phyloP scores from a whole-genome alignment of 2,797 vertebrate species.

The Dendrocincla tyrannina region DNA sequence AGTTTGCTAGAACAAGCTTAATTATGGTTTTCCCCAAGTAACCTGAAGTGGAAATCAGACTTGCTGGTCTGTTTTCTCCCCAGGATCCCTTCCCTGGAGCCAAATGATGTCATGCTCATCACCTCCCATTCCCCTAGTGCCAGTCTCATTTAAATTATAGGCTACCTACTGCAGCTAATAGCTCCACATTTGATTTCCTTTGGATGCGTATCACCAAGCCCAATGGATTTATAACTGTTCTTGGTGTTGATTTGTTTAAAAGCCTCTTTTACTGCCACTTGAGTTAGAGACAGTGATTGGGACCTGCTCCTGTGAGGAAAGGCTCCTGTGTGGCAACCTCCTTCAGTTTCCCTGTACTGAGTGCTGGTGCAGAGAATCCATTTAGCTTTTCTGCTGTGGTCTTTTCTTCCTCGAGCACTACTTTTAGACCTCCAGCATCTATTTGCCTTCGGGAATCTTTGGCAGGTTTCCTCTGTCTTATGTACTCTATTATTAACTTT shows the following conservation, averaged over 20 bases:
- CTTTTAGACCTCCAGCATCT: slow-evolving; percentile 20
- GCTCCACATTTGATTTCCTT: background rate
- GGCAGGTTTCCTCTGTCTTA: slow-evolving; percentile 24
- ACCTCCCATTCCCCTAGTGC: background rate
- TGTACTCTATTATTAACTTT: slow-evolving; percentile 31
- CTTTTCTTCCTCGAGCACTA: slow-evolving; percentile 7
- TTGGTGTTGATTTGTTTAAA: slow-evolving; percentile 1
- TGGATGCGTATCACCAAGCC: background rate
- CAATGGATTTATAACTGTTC: background rate
- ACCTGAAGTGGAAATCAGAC: background rate
- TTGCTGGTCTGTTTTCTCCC: background rate
- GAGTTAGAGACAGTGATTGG: background rate
- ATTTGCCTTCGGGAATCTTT: slow-evolving; percentile 26
- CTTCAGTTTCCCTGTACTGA: background rate
- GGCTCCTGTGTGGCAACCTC: background rate
- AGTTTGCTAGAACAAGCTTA: background rate
- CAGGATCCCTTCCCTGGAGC: background rate
- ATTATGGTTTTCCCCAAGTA: background rate
- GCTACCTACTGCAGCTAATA: background rate
- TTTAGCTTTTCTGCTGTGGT: background rate
- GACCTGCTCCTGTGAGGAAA: background rate
- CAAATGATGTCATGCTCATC: background rate
- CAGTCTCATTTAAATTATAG: background rate
- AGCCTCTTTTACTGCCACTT: background rate
- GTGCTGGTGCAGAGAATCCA: background rate